Evolutionary conservation across 1,140 invertebrate genomes (phyloP).

Genomic region (Copidosoma floridanum): DNA sequence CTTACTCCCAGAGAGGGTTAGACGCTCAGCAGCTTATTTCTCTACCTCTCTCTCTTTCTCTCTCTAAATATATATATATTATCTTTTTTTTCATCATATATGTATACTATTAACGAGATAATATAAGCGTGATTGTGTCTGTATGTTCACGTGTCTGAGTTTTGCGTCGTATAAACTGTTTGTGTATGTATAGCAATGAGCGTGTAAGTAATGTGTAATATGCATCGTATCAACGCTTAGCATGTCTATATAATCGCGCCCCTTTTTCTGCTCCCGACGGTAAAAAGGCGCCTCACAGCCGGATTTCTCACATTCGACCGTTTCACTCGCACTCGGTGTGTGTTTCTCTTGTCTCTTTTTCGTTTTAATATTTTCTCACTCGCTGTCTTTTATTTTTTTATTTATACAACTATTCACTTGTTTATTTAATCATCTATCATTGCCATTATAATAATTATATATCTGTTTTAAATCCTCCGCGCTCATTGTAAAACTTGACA

Average conservation of each 20-base stretch:
- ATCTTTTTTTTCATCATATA: neutral
- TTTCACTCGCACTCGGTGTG: no score
- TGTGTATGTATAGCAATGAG: neutral
- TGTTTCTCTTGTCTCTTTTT: slow-evolving; percentile 4
- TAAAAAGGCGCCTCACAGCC: slow-evolving; percentile 29
- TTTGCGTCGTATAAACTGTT: no score
- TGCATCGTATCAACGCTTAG: neutral
- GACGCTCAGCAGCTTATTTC: no score
- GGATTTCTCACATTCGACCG: slow-evolving; percentile 24
- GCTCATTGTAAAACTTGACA: neutral
- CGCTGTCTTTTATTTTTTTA: neutral
- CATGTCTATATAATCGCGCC: slow-evolving; percentile 11
- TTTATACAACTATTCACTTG: no score
- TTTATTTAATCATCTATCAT: no score
- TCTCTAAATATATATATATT: slow-evolving; percentile 17
- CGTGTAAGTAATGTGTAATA: neutral
- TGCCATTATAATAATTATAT: no score
- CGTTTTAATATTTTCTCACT: neutral
- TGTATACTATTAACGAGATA: neutral
- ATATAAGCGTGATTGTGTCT: neutral
- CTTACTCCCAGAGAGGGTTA: neutral
- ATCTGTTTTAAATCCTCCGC: neutral
- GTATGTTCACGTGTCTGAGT: neutral
- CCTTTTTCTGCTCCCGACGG: neutral
- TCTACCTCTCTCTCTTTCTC: neutral